phyloP scores from a whole-genome alignment of 1,140 invertebrate genomes.

The Bombus confusus region DNA sequence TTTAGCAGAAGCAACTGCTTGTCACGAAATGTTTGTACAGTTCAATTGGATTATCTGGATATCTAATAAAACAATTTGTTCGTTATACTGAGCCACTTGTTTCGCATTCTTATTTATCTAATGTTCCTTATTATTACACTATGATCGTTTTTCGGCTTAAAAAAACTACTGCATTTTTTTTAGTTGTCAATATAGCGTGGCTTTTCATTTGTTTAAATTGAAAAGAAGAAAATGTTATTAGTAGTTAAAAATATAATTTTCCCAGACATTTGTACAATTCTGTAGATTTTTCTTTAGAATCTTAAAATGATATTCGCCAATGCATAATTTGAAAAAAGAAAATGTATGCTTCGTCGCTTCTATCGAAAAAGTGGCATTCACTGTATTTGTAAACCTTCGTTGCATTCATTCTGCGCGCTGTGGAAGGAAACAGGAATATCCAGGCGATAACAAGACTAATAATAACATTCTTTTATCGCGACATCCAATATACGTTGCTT shows the following conservation, averaged over 20 bases:
- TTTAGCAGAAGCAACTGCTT: conserved; percentile 2
- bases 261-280: background rate
- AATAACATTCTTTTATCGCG: conserved; percentile 20
- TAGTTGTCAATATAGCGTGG: too few species aligned
- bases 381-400: background rate
- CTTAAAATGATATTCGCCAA: background rate
- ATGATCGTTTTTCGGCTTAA: background rate
- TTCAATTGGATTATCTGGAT: too few species aligned
- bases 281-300: background rate
- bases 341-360: background rate
- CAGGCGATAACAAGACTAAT: background rate
- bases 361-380: too few species aligned
- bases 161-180: background rate
- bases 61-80: background rate
- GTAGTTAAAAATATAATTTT: too few species aligned
- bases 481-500: conserved; percentile 6
- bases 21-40: background rate
- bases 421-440: background rate
- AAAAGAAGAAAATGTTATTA: too few species aligned
- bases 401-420: background rate
- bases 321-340: background rate
- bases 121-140: background rate
- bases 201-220: too few species aligned
- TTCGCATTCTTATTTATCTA: too few species aligned
- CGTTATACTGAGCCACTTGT: too few species aligned